phyloP scores from a whole-genome alignment of 2,113 vertebrate species.

The Pygathrix nemaeus region DNA sequence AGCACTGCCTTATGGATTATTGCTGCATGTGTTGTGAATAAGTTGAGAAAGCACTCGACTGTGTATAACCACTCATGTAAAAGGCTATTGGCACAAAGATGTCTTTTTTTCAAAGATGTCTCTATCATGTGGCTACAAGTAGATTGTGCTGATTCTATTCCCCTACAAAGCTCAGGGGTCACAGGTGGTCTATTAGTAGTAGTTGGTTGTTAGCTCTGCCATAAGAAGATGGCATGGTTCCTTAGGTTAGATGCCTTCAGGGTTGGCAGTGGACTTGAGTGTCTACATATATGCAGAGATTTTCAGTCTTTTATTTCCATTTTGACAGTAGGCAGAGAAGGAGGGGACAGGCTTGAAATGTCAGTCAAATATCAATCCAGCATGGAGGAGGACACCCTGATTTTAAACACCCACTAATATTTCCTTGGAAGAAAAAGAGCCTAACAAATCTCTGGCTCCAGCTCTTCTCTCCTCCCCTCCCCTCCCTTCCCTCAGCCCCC shows the following conservation, averaged over 20 bases:
- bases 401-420: neutral
- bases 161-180: neutral
- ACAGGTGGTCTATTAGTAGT: neutral
- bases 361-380: neutral
- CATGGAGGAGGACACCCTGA: neutral
- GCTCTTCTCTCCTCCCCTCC: neutral
- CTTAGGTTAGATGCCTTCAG: neutral
- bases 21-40: neutral
- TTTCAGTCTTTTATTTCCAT: neutral
- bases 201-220: neutral
- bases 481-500: neutral
- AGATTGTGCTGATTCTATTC: neutral
- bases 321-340: neutral
- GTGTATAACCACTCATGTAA: neutral
- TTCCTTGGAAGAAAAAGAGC: neutral
- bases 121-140: neutral
- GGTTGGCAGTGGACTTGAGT: neutral
- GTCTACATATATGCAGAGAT: neutral
- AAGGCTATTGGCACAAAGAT: neutral
- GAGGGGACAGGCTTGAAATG: neutral
- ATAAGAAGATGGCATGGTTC: neutral
- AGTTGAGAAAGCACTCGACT: neutral
- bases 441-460: neutral
- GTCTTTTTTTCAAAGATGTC: neutral
- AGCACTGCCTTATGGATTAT: neutral